These are phyloP conservation scores for Psittacula echo DNA, from an alignment of 2,797 vertebrate species.

Conservation along the genomic window DNA sequence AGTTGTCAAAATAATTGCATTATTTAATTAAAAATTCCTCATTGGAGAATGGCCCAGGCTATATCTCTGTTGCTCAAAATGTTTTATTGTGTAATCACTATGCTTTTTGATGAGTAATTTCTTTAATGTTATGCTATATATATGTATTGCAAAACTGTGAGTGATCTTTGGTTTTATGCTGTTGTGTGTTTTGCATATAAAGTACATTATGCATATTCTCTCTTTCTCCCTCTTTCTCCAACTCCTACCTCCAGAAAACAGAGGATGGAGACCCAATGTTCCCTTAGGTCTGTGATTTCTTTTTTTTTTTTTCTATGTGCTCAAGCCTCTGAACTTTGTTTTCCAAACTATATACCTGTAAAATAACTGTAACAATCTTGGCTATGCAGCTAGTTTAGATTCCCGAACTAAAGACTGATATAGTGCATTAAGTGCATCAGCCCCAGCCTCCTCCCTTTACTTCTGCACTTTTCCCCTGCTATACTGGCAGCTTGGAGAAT, in stretches of 20 bases:
- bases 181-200: conserved; percentile 52
- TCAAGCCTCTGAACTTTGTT: neutral
- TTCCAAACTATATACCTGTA: neutral
- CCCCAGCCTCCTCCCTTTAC: neutral
- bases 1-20: conserved; percentile 71
- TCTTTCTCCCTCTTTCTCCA: neutral
- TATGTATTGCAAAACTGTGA: conserved; percentile 58
- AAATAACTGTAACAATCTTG: neutral
- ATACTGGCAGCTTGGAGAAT: conserved; percentile 15
- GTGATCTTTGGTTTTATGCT: conserved; percentile 47
- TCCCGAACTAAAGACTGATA: neutral
- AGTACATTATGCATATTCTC: conserved; percentile 42
- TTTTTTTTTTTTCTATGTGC: neutral
- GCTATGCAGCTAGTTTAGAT: neutral
- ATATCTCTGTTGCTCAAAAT: conserved; percentile 68
- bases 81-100: conserved; percentile 66
- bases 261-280: neutral
- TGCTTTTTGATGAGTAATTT: conserved; percentile 66
- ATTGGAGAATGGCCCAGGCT: conserved; percentile 58
- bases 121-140: conserved; percentile 71
- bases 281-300: neutral
- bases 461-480: neutral
- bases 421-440: neutral
- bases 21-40: conserved; percentile 72
- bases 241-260: conserved; percentile 8